Percentiles rank a stretch among this genome's conserved stretches.
Conservation (phyloP, 2,113 vertebrate genomes). For the Daboia siamensis region DNA sequence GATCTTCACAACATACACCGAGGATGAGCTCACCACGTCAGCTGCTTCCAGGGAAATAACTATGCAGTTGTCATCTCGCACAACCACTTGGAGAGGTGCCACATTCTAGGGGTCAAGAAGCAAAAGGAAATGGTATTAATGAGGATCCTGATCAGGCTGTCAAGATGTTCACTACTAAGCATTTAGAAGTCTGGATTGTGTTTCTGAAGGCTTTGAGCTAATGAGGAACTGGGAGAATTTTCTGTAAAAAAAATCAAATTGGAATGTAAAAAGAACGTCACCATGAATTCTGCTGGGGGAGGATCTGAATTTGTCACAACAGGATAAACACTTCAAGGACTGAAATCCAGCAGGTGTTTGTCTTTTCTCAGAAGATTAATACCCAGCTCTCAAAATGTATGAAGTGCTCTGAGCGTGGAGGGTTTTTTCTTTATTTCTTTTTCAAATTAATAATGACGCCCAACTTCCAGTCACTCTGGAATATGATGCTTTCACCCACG, state of each 20-base stretch:
- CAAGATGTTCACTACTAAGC: background rate
- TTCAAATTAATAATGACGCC: background rate
- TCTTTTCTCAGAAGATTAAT: background rate
- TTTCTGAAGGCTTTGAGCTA: background rate
- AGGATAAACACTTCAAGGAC: background rate
- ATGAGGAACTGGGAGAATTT: background rate
- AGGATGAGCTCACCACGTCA: slow-evolving; percentile 76
- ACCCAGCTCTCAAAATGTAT: background rate
- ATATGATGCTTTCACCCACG: background rate
- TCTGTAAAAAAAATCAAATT: background rate
- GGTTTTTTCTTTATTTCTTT: background rate
- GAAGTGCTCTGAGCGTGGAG: background rate
- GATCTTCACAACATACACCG: slow-evolving; percentile 84
- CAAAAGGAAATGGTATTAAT: slow-evolving; percentile 24
- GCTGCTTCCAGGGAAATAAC: slow-evolving; percentile 76
- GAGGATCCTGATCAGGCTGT: background rate
- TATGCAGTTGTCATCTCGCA: slow-evolving; percentile 77
- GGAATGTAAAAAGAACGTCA: background rate
- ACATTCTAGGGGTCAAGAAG: slow-evolving; percentile 65
- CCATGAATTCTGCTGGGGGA: background rate
- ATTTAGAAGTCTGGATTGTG: too few species aligned
- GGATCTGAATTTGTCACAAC: background rate
- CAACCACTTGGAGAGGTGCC: slow-evolving; percentile 74
- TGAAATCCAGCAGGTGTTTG: background rate
- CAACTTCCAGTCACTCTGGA: background rate